Percentiles rank a stretch among this genome's conserved stretches.
These are phyloP conservation scores for Xestia ashworthii DNA, from an alignment of 2,888 invertebrate genomes.

Conservation along the genomic window DNA sequence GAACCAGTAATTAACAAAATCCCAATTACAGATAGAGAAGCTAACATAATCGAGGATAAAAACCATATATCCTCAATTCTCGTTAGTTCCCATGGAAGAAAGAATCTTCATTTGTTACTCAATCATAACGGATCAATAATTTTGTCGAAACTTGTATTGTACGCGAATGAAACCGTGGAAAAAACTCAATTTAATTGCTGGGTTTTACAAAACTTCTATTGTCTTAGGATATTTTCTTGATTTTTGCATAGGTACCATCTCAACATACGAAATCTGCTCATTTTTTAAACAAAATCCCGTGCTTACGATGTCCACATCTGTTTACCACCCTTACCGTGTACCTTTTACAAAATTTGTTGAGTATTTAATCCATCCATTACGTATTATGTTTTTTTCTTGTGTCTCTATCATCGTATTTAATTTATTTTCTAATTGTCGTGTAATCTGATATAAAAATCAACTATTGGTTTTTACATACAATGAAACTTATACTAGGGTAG, in stretches of 20 bases:
- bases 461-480: neutral
- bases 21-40: slow-evolving; percentile 31
- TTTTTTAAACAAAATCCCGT: too few relatives aligned
- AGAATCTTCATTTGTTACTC: slow-evolving; percentile 59
- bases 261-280: too few relatives aligned
- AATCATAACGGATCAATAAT: slow-evolving; percentile 70
- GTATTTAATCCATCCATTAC: neutral
- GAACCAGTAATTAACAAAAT: neutral
- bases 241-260: neutral
- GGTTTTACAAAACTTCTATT: slow-evolving; percentile 56
- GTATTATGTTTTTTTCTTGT: too few relatives aligned
- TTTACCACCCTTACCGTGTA: too few relatives aligned
- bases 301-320: too few relatives aligned
- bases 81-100: slow-evolving; percentile 63
- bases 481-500: too few relatives aligned
- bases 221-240: slow-evolving; percentile 37
- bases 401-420: neutral
- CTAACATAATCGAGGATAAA: slow-evolving; percentile 38
- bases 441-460: neutral
- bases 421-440: neutral
- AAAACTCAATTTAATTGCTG: slow-evolving; percentile 65
- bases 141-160: slow-evolving; percentile 61
- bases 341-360: neutral
- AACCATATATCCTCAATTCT: slow-evolving; percentile 34
- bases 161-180: slow-evolving; percentile 67